Base-by-base conservation (phyloP, 2,888 invertebrate species). In the Cataglyphis rosenhaueri region DNA sequence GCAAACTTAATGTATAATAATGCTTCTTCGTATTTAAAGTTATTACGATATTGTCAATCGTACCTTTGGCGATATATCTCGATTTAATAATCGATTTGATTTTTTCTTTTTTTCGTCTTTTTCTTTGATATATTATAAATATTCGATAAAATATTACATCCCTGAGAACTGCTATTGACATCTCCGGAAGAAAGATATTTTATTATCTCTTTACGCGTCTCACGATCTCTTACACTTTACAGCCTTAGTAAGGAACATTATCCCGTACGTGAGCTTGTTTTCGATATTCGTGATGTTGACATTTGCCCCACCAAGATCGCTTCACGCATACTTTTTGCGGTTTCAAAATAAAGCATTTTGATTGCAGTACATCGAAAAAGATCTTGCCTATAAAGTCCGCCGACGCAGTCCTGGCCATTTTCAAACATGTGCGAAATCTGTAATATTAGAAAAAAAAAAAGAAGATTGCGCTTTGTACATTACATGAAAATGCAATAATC, bases 281-380 rank as follows among this genome's bases (percentile, higher is more conserved):
- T 85, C 96, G 95, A 89, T 96, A 95, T 6, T 96, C 96, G 87
- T 96, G 95, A 85, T 96, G 96, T 55, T 96, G 95, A 92, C 98
- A 99, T 90, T 96, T 97, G 0, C 98, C 98, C 96, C 97, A 97
- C 97, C 98, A 97, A 0, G 97, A 97, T 8, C 97, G 95, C 90
- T 97, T 96, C 9, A 96, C 95, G 95, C 99, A 99, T 38, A 96
- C 95, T 89, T 97, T 96, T 87, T 97, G 97, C 1, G 96, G 96
- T 92, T 97, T 97, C 61, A 99, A 95, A 0, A 97, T 96, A 95
- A 99, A 99, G 92, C 99, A 99, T 93, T 98, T 97, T 0, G 98
- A 98, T 93, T 98, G 98, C n/a, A 99, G 97, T 64, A 99, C 96
- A 95, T 99, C 98, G 96, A 99, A 99, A 96, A 98, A 99, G 48